Percentiles rank a stretch among this genome's conserved stretches.
Evolutionary conservation across 2,888 invertebrate species (phyloP).

Genomic region (Merodon equestris): DNA sequence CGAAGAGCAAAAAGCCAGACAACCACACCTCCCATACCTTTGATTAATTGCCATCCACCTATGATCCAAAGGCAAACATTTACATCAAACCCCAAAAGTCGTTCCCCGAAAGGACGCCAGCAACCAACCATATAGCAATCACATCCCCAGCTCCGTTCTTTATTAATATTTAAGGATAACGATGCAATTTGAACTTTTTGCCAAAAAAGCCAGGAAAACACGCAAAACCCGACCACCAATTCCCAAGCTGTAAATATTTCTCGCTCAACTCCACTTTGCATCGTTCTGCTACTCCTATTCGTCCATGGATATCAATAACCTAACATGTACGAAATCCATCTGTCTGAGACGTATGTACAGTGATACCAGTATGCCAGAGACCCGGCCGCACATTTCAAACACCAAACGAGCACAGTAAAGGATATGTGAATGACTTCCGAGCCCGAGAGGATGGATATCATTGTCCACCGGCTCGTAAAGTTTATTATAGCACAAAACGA

Average conservation of each 20-base stretch:
- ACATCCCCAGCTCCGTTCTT: slow-evolving; percentile 31
- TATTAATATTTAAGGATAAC: slow-evolving; percentile 68
- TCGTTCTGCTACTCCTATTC: not conserved
- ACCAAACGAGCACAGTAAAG: slow-evolving; percentile 11
- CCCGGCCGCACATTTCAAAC: slow-evolving; percentile 51
- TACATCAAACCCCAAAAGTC: slow-evolving; percentile 53
- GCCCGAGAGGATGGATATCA: slow-evolving; percentile 66
- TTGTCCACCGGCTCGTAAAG: slow-evolving; percentile 69
- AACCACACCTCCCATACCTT: slow-evolving; percentile 15
- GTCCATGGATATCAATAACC: slow-evolving; percentile 61
- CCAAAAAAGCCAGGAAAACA: slow-evolving; percentile 38
- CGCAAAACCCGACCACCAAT: slow-evolving; percentile 61
- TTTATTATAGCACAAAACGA: slow-evolving; percentile 68
- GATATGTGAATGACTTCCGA: slow-evolving; percentile 68
- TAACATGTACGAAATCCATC: slow-evolving; percentile 39
- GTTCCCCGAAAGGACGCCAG: not conserved
- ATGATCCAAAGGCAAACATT: slow-evolving; percentile 33
- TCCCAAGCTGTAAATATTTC: slow-evolving; percentile 64
- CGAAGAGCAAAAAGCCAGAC: not conserved
- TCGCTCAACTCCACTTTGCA: slow-evolving; percentile 54
- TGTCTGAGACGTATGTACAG: slow-evolving; percentile 5
- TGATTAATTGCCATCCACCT: slow-evolving; percentile 41
- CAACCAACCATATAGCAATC: not conserved
- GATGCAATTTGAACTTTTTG: slow-evolving; percentile 68
- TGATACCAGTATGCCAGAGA: slow-evolving; percentile 2